Percentiles rank a stretch among this genome's conserved stretches.
Conservation (phyloP, 1,140 invertebrate genomes). For the Rhyacophila brunnea region DNA sequence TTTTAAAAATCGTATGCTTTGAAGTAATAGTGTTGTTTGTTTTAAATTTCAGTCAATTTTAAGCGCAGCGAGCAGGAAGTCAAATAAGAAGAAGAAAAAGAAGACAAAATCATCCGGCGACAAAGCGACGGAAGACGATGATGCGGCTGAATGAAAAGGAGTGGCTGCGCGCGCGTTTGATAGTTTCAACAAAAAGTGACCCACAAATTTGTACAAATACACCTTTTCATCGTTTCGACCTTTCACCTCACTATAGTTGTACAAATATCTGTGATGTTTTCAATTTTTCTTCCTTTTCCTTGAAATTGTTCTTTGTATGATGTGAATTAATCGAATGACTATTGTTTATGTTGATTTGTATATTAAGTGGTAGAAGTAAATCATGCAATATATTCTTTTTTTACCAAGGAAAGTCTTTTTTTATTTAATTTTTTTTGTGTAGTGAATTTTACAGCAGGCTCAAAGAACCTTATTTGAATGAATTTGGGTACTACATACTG, state of each 20-base stretch:
- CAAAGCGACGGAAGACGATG: slow-evolving; percentile 12
- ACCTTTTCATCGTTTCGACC: slow-evolving; percentile 9
- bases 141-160: slow-evolving; percentile 7
- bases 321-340: not conserved
- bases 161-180: too few relatives aligned
- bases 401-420: too few relatives aligned
- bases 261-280: slow-evolving; percentile 14
- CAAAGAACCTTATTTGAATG: too few relatives aligned
- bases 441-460: too few relatives aligned
- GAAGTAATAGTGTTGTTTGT: slow-evolving; percentile 17
- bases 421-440: too few relatives aligned
- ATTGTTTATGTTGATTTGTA: slow-evolving; percentile 4
- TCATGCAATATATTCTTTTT: slow-evolving; percentile 16
- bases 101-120: slow-evolving; percentile 42
- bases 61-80: slow-evolving; percentile 73
- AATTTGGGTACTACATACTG: too few relatives aligned
- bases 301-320: not conserved
- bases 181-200: slow-evolving; percentile 1
- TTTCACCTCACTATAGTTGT: not conserved
- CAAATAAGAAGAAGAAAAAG: slow-evolving; percentile 87
- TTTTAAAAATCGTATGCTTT: not conserved
- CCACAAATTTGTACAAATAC: slow-evolving; percentile 14
- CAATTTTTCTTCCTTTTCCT: not conserved
- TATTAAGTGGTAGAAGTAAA: slow-evolving; percentile 14
- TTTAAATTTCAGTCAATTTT: slow-evolving; percentile 67